Evolutionary conservation across 2,888 invertebrate species (phyloP), one percentile per base, ranked within the genome.

Genomic region (Nycteola revayana): DNA sequence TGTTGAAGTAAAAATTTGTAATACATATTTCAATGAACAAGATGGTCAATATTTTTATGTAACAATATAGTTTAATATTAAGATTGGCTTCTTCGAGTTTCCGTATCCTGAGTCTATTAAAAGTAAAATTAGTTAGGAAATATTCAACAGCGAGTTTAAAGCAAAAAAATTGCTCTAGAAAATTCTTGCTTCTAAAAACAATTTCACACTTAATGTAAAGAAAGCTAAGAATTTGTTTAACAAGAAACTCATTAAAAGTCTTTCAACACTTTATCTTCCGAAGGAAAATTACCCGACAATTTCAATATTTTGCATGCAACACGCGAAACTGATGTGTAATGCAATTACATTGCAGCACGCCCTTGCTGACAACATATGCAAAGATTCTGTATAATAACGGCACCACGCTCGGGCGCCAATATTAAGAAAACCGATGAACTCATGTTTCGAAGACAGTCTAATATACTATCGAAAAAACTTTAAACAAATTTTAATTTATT

Each of bases 281-380:
- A 45, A 42, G 51, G 41, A 40, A 60, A 58, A 61, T 66, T 65
- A 60, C 48, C 44, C 47, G 45, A 54, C 52, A 60, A 65, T 64
- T 68, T 66, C 63, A 67, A 69, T 70, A 65, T 65, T 67, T 63
- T 56, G 64, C 63, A 65, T 66, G 65, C 61, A 66, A 53, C 66
- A 51, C 49, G 53, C 56, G 54, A 55, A 50, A 52, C 49, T 57
- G 43, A 48, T 51, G 57, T 42, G 48, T 67, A 61, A 66, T 66
- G 64, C 57, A 64, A 74, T 74, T 68, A 70, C 56, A 61, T 34
- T 40, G 51, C 39, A 49, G 50, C 58, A 55, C 42, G 39, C 54
- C 49, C 48, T 31, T 51, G 49, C 32, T 41, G 45, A 40, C 42
- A 45, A 40, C 39, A 53, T 45, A 45, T 49, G 40, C 14, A 34